Base-by-base conservation (phyloP, 1,140 invertebrate species). In the Lepidurus arcticus region DNA sequence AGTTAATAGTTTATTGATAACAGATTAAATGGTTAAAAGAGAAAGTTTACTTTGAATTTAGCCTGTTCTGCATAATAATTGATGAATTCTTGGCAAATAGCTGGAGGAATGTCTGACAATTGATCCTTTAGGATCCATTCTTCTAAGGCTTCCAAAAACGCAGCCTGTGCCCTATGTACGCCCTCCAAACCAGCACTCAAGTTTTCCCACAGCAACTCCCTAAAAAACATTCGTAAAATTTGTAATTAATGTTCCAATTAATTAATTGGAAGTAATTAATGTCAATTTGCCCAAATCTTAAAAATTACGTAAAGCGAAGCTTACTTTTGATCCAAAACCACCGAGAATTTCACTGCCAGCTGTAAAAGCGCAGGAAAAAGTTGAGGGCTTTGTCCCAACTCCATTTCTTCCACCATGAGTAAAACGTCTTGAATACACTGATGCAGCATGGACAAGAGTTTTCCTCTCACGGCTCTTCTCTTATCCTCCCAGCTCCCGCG, bases 391-490 rank as follows among this genome's bases (percentile, higher is more conserved):
- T n/a, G 53, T 16, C 53, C 53, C 1, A 65, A 21, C 21, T 21
- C n/a, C 13, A 75, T 44, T 43, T 75, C 74, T 75, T 42, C 74
- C 44, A 75, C 44, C 47, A 76, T 76, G 26, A 42, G n/a, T 34
- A 44, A 21, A 24, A 44, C 34, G 34, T 44, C 75, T 21, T 76
- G 43, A 21, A 34, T 16, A 7, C 2, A 42, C 11, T 78, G 16
- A 74, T 65, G 73, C 13, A 78, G 42, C 21, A 42, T 76, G 73
- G 42, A 75, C n/a, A 81, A 85, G 80, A 91, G 89, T 85, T 90
- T 89, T 24, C 90, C 87, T 65, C 87, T 85, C 5, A 91, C 87
- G 78, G 90, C 85, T 80, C 88, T 86, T 81, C 88, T 88, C 43
- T 88, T 86, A 76, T 88, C 87, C 76, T 88, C 84, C 73, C 87